Conservation (phyloP, 2,113 vertebrate genomes). For the Brachirus orientalis region DNA sequence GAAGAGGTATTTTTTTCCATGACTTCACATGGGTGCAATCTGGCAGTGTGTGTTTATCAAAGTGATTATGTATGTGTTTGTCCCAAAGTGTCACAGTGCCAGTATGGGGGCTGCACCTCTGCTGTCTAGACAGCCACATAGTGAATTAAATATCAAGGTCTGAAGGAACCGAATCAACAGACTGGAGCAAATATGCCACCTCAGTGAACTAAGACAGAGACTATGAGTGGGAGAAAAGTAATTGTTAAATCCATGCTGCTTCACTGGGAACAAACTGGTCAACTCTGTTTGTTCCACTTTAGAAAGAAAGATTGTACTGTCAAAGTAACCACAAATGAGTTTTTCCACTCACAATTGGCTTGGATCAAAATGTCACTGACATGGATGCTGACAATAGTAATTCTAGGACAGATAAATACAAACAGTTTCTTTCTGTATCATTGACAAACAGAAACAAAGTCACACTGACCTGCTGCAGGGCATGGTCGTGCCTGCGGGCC, state of each 20-base stretch:
- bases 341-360: conserved; percentile 2
- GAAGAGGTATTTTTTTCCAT: no score
- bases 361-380: conserved; percentile 34
- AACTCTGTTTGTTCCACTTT: conserved; percentile 47
- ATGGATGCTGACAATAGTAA: conserved; percentile 13
- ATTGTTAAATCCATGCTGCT: conserved; percentile 40
- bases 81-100: conserved; percentile 35
- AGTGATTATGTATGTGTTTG: conserved; percentile 28
- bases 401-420: conserved; percentile 9
- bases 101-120: conserved; percentile 43
- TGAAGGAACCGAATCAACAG: conserved; percentile 59
- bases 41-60: background rate
- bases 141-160: conserved; percentile 74
- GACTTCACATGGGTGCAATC: background rate
- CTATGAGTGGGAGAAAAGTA: conserved; percentile 33
- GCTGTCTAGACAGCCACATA: conserved; percentile 63
- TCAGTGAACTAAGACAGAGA: conserved; percentile 45
- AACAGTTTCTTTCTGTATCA: background rate
- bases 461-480: conserved; percentile 89
- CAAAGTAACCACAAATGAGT: conserved; percentile 6
- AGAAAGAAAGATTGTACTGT: conserved; percentile 30
- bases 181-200: conserved; percentile 44
- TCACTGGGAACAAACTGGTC: conserved; percentile 51
- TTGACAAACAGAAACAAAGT: background rate
- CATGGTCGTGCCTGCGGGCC: conserved; percentile 87